These are phyloP conservation scores for Aphrocallistes beatrix DNA, from an alignment of 37 sponge, comb jelly and placozoan genomes.

Conservation along the genomic window DNA sequence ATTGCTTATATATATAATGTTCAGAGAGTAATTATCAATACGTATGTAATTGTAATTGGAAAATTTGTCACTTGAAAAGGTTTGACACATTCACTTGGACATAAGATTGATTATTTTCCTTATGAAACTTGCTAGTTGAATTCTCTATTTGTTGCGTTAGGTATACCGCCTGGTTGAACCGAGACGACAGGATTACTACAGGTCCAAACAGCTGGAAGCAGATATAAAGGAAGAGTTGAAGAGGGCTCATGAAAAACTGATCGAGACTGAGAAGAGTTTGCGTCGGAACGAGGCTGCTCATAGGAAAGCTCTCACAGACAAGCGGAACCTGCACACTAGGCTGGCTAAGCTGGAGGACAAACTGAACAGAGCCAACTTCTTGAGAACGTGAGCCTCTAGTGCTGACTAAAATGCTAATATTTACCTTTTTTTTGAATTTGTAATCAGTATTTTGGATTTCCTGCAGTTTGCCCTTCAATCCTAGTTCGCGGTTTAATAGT, in stretches of 20 bases:
- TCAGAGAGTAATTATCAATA: too few species aligned
- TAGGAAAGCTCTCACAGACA: slow-evolving; percentile 24
- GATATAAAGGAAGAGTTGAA: slow-evolving; percentile 18
- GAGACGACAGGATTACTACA: background rate
- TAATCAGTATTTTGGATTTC: too few species aligned
- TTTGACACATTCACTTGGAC: too few species aligned
- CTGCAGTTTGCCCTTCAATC: too few species aligned
- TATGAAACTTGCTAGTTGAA: background rate
- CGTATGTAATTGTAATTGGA: too few species aligned
- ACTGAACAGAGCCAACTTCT: slow-evolving; percentile 30
- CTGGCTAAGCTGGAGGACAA: slow-evolving; percentile 23
- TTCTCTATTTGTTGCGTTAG: background rate
- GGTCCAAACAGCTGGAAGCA: background rate
- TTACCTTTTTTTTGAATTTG: too few species aligned
- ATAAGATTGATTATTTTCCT: background rate
- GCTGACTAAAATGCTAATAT: too few species aligned
- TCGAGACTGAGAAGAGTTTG: background rate
- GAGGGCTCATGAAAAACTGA: slow-evolving; percentile 22
- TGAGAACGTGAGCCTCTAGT: slow-evolving; percentile 25
- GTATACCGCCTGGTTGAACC: background rate
- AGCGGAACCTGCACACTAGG: slow-evolving; percentile 25
- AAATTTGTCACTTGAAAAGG: too few species aligned
- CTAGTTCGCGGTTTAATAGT: too few species aligned
- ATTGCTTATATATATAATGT: too few species aligned
- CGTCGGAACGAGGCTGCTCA: background rate